Percentiles rank a stretch among this genome's conserved stretches.
These are phyloP conservation scores for Petromus typicus DNA, from an alignment of 2,113 vertebrate species.

Conservation along the genomic window DNA sequence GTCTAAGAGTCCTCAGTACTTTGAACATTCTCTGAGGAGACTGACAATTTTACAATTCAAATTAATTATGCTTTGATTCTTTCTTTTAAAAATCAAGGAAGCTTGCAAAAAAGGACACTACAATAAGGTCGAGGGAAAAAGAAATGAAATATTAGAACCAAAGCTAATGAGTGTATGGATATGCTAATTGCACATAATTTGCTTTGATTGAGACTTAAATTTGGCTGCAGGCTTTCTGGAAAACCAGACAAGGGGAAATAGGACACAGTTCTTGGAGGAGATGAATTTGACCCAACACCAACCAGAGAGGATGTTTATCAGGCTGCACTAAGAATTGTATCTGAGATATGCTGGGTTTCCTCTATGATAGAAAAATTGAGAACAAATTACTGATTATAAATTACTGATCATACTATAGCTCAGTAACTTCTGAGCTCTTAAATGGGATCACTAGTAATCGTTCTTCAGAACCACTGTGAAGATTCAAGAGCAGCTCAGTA, in stretches of 20 bases:
- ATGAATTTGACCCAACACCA: neutral
- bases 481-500: neutral
- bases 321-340: neutral
- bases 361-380: neutral
- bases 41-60: constrained; percentile 29
- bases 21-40: neutral
- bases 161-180: constrained; percentile 59
- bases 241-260: neutral
- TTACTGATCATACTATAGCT: neutral
- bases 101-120: neutral
- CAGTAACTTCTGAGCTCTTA: neutral
- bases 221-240: neutral
- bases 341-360: neutral
- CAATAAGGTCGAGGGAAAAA: constrained; percentile 1
- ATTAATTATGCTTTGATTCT: constrained; percentile 38
- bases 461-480: neutral
- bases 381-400: neutral
- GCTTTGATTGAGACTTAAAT: constrained; percentile 48
- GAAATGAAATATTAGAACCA: constrained; percentile 52
- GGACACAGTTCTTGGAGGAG: neutral
- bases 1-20: neutral
- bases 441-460: neutral
- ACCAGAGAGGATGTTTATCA: neutral
- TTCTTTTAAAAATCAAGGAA: constrained; percentile 63
- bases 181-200: constrained; percentile 55